A percentile compares a stretch with the other conserved stretches of the same genome.
These are phyloP conservation scores for Cathartes aura DNA, from an alignment of 2,113 vertebrate species.

Conservation along the genomic window DNA sequence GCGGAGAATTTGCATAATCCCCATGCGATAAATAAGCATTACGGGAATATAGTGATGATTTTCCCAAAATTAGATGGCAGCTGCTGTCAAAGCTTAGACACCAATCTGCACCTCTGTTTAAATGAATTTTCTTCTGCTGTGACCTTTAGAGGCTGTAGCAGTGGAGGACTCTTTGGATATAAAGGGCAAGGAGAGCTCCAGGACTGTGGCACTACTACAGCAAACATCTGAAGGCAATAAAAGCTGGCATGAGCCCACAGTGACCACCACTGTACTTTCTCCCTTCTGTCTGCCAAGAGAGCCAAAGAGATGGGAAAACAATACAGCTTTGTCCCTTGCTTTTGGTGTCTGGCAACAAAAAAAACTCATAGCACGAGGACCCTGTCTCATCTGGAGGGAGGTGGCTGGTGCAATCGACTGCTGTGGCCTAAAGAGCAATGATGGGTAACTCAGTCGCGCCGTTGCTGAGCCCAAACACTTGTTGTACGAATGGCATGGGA, in stretches of 20 bases:
- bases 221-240: neutral
- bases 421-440: neutral
- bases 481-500: too few species aligned
- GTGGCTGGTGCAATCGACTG: neutral
- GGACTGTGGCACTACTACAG: neutral
- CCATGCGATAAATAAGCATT: neutral
- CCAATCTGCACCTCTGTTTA: neutral
- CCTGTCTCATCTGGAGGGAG: neutral
- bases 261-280: neutral
- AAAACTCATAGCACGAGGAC: accelerated
- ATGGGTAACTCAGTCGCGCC: accelerated
- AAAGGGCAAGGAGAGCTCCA: neutral
- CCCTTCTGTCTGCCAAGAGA: neutral
- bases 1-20: neutral
- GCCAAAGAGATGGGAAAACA: neutral
- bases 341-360: neutral
- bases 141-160: neutral
- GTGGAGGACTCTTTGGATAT: neutral
- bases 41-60: neutral
- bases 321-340: neutral
- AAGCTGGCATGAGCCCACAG: neutral
- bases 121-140: neutral
- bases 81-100: neutral
- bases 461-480: neutral
- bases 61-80: neutral